Evolutionary conservation across 2,113 vertebrate species (phyloP), one percentile per base, ranked within the genome.

Genomic region (Oenanthe oenanthe): DNA sequence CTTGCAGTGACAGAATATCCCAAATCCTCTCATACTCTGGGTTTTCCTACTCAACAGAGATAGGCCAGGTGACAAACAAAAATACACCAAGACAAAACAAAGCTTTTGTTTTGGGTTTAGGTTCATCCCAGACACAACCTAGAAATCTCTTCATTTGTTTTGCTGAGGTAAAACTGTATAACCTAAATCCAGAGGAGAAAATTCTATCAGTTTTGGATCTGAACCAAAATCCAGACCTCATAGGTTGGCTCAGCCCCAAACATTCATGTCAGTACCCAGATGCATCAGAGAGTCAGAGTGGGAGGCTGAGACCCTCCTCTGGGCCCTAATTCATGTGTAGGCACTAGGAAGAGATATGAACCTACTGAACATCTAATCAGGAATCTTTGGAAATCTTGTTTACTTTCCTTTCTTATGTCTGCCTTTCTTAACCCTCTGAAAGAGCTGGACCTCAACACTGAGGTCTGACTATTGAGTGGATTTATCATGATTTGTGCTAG

Each of bases 301-400:
- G 93, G 94, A 95, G 94, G 53, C 63, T 94, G 81, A 95, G 82
- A 67, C 89, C 68, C 67, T 93, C n/a, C 38, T 75, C 24, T 62
- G 47, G 31, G 75, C 63, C 63, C 36, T 88, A 42, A 67, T 36
- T 86, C 71, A 17, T 95, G 60, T 95, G 71, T 72, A 68, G 66
- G 62, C 91, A 85, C 26, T 25, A 72, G 31, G 40, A 54, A 96
- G 48, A 94, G 73, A 71, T 85, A 90, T 36, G 36, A 92, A 85
- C 8, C 25, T 45, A 56, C 29, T 71, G 48, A 88, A 94, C 53
- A 93, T 88, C 93, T 94, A 88, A 93, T 92, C 36, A 0, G 83
- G 36, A 51, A 81, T 77, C 85, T 97, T 28, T 74, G 40, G 43
- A 84, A 90, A 75, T 74, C 60, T 71, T 80, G 24, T 77, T 88